phyloP scores from a whole-genome alignment of 92 coral and sea anemone species.

The Phenganax stokvisi region DNA sequence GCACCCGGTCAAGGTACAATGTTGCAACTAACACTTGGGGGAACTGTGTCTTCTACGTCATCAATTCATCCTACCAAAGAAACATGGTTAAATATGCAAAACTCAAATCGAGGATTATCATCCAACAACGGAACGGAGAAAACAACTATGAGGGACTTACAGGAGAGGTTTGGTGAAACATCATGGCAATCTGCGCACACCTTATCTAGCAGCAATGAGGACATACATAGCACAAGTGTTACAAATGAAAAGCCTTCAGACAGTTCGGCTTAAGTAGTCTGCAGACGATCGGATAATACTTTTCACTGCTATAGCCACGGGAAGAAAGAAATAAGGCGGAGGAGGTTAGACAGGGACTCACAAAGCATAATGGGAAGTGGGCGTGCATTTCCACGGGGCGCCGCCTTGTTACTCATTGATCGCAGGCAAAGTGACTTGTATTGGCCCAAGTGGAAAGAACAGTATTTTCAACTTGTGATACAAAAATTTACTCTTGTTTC shows the following conservation, averaged over 20 bases:
- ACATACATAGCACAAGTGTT: neutral
- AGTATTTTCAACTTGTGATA: no score
- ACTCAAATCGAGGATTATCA: neutral
- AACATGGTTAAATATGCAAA: constrained; percentile 36
- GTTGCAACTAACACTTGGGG: constrained; percentile 14
- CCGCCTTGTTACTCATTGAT: no score
- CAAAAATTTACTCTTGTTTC: no score
- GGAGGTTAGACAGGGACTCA: no score
- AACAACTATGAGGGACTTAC: constrained; percentile 25
- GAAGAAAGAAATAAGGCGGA: no score
- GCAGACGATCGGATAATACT: no score
- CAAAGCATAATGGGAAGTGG: no score
- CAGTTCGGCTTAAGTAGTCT: neutral
- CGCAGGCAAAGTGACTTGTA: no score
- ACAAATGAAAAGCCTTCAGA: neutral
- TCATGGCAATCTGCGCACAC: neutral
- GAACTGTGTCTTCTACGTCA: constrained; percentile 35
- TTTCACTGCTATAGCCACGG: no score
- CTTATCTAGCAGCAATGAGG: neutral
- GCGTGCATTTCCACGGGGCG: no score
- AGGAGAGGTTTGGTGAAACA: constrained; percentile 7
- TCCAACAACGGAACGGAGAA: neutral
- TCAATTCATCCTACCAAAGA: constrained; percentile 35
- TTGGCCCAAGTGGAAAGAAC: no score
- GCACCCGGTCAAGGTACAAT: constrained; percentile 18